Percentiles rank a stretch among this genome's conserved stretches.
Evolutionary conservation across 2,888 invertebrate genomes (phyloP).

Genomic region (Thereva unica): DNA sequence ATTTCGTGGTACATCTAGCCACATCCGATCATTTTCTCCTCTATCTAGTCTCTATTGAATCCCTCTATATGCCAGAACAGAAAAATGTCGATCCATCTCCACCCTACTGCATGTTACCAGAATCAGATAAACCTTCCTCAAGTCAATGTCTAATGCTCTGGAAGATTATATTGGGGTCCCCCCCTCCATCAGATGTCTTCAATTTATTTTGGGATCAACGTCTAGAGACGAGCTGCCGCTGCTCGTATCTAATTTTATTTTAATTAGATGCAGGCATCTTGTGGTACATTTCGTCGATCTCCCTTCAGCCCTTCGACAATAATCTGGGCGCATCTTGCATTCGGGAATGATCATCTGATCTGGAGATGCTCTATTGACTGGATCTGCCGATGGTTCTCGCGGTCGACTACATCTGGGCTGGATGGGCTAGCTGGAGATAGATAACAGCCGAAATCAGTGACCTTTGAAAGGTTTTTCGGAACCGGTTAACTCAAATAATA

Average conservation of each 20-base stretch:
- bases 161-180: background rate
- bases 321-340: conserved; percentile 3
- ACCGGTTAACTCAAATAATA: conserved; percentile 30
- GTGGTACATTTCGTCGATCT: conserved; percentile 5
- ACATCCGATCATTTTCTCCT: too few species aligned
- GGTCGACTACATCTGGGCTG: background rate
- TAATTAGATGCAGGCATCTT: conserved; percentile 23
- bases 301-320: background rate
- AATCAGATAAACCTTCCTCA: too few species aligned
- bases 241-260: conserved; percentile 24
- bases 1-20: too few species aligned
- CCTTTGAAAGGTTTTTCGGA: conserved; percentile 18
- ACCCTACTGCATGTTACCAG: too few species aligned
- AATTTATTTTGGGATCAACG: conserved; percentile 5
- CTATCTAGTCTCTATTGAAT: too few species aligned
- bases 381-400: background rate
- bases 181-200: background rate
- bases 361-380: background rate
- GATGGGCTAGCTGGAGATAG: background rate
- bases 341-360: background rate
- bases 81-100: too few species aligned
- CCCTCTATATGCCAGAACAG: too few species aligned
- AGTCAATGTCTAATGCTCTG: too few species aligned
- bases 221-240: background rate
- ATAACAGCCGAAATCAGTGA: conserved; percentile 28